These are phyloP conservation scores for Heliconius hortense DNA, from an alignment of 2,888 invertebrate species.

Conservation along the genomic window DNA sequence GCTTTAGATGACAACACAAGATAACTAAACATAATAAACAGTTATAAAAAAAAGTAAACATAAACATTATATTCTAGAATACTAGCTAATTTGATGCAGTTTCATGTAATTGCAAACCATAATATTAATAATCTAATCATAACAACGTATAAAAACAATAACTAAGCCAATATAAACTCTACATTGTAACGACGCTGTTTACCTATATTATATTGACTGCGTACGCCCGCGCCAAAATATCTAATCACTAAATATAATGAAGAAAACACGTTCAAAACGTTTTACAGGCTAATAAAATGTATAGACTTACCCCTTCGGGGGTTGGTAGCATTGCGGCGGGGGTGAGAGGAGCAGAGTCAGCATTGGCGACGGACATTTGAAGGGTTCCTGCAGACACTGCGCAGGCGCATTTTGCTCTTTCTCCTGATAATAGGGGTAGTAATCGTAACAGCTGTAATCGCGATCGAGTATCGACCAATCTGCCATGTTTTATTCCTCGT, in stretches of 20 bases:
- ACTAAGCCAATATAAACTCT: slow-evolving; percentile 22
- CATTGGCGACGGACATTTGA: slow-evolving; percentile 36
- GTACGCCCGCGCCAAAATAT: slow-evolving; percentile 29
- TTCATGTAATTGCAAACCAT: slow-evolving; percentile 10
- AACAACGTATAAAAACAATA: slow-evolving; percentile 35
- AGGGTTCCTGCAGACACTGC: slow-evolving; percentile 41
- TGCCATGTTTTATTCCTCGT: slow-evolving; percentile 38
- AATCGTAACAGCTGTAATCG: slow-evolving; percentile 42
- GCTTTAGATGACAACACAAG: neutral
- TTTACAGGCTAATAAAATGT: neutral
- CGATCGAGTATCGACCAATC: slow-evolving; percentile 37
- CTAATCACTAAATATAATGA: neutral
- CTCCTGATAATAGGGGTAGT: slow-evolving; percentile 49
- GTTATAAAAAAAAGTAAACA: neutral
- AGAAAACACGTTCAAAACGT: neutral
- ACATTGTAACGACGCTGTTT: slow-evolving; percentile 32
- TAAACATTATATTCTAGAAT: slow-evolving; percentile 3
- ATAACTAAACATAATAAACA: neutral
- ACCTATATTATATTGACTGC: slow-evolving; percentile 23
- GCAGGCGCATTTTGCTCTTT: slow-evolving; percentile 42
- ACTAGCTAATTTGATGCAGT: neutral
- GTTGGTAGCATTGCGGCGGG: slow-evolving; percentile 38
- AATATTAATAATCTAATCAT: slow-evolving; percentile 33
- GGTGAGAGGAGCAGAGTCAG: slow-evolving; percentile 43
- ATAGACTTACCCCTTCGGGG: slow-evolving; percentile 42